phyloP scores from a whole-genome alignment of 1,140 invertebrate genomes.

The Drosophila arawakana region DNA sequence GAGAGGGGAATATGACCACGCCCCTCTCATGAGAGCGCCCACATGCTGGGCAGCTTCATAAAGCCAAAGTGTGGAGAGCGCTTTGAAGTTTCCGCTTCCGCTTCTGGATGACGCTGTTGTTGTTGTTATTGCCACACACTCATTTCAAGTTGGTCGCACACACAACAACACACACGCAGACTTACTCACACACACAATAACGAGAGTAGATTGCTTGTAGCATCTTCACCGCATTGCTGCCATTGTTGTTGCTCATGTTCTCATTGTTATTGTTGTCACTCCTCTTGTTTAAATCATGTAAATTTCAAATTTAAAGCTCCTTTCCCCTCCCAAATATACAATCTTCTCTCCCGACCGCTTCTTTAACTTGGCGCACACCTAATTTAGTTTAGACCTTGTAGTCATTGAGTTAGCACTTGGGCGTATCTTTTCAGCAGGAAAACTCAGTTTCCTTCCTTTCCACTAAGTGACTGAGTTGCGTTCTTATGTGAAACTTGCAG shows the following conservation, averaged over 20 bases:
- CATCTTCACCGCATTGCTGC: slow-evolving; percentile 33
- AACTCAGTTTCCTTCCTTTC: not conserved
- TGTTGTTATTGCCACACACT: slow-evolving; percentile 61
- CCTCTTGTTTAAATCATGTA: slow-evolving; percentile 43
- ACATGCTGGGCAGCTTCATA: slow-evolving; percentile 53
- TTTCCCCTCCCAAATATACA: not conserved
- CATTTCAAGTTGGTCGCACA: slow-evolving; percentile 78
- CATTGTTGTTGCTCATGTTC: slow-evolving; percentile 49
- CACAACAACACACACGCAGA: slow-evolving; percentile 29
- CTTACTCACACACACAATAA: slow-evolving; percentile 5
- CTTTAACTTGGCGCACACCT: slow-evolving; percentile 29
- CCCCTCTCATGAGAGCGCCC: not conserved
- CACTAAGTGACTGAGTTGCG: not conserved
- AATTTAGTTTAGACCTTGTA: slow-evolving; percentile 70
- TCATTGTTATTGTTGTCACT: slow-evolving; percentile 11
- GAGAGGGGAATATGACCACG: not conserved
- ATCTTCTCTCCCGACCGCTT: not conserved
- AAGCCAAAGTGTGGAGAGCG: slow-evolving; percentile 72
- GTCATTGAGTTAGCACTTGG: slow-evolving; percentile 53
- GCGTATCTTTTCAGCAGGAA: not conserved
- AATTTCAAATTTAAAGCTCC: slow-evolving; percentile 53
- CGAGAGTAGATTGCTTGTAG: slow-evolving; percentile 38
- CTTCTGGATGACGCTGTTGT: slow-evolving; percentile 51
- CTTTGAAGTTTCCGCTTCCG: slow-evolving; percentile 81
- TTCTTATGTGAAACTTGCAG: slow-evolving; percentile 18